These are phyloP conservation scores for Heliconius nattereri DNA, from an alignment of 1,140 invertebrate species.

Conservation along the genomic window DNA sequence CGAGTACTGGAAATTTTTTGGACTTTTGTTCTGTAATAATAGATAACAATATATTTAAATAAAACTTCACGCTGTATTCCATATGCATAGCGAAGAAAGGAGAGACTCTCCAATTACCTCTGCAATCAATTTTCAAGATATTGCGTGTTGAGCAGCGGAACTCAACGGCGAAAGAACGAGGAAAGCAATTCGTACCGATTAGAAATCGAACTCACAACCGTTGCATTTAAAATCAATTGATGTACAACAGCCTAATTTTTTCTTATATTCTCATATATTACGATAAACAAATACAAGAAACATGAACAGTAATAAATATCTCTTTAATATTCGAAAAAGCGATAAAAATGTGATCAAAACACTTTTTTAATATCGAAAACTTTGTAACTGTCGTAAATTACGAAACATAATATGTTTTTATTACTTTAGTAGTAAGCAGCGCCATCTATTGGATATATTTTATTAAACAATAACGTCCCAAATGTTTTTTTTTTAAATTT, in stretches of 20 bases:
- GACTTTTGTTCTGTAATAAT: conserved; percentile 74
- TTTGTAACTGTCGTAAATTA: conserved; percentile 10
- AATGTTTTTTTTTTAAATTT: background rate
- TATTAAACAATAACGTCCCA: background rate
- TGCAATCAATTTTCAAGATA: too few species aligned
- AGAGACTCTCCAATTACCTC: too few species aligned
- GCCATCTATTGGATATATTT: background rate
- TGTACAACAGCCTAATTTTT: too few species aligned
- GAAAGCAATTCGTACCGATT: background rate
- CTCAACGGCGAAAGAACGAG: too few species aligned
- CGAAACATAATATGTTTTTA: conserved; percentile 1
- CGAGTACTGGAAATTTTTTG: conserved; percentile 88
- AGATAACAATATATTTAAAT: background rate
- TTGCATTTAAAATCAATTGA: too few species aligned
- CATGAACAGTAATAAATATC: background rate
- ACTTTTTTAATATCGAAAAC: conserved; percentile 6
- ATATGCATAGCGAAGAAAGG: too few species aligned
- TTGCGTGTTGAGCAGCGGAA: too few species aligned
- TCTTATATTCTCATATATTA: background rate
- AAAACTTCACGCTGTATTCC: too few species aligned
- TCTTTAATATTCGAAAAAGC: background rate
- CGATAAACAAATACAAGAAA: background rate
- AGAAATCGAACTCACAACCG: too few species aligned
- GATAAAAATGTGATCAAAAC: conserved; percentile 12
- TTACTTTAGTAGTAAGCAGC: background rate